phyloP scores from a whole-genome alignment of 2,797 vertebrate species.

The Gymnothorax reevesii region DNA sequence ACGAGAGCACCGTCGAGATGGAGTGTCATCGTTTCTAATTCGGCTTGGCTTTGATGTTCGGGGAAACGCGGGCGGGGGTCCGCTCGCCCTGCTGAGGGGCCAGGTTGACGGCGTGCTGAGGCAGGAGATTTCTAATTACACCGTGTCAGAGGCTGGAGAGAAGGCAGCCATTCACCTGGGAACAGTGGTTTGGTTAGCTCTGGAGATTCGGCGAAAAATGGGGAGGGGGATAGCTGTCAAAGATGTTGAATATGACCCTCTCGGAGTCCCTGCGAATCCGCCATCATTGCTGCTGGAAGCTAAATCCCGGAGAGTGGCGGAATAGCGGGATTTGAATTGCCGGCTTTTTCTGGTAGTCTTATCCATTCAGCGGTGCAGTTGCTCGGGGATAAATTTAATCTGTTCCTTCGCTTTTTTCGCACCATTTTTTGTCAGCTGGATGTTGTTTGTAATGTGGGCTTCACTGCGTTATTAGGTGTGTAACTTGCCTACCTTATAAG shows the following conservation, averaged over 20 bases:
- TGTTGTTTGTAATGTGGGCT: too few relatives aligned
- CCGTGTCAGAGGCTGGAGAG: slow-evolving; percentile 42
- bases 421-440: too few relatives aligned
- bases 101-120: slow-evolving; percentile 31
- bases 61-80: background rate
- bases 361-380: background rate
- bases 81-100: slow-evolving; percentile 49
- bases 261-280: slow-evolving; percentile 31
- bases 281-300: background rate
- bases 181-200: slow-evolving; percentile 26
- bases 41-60: slow-evolving; percentile 48
- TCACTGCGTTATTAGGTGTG: too few relatives aligned
- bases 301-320: background rate
- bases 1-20: background rate
- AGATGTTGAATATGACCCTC: slow-evolving; percentile 44
- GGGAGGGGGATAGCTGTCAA: slow-evolving; percentile 26
- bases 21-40: slow-evolving; percentile 48
- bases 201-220: slow-evolving; percentile 34
- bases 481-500: too few relatives aligned
- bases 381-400: too few relatives aligned
- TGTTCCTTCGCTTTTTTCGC: too few relatives aligned
- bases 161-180: slow-evolving; percentile 43
- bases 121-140: slow-evolving; percentile 51
- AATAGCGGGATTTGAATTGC: background rate
- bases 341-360: background rate